phyloP scores from a whole-genome alignment of 2,113 vertebrate species.

The Spizaetus ornatus region DNA sequence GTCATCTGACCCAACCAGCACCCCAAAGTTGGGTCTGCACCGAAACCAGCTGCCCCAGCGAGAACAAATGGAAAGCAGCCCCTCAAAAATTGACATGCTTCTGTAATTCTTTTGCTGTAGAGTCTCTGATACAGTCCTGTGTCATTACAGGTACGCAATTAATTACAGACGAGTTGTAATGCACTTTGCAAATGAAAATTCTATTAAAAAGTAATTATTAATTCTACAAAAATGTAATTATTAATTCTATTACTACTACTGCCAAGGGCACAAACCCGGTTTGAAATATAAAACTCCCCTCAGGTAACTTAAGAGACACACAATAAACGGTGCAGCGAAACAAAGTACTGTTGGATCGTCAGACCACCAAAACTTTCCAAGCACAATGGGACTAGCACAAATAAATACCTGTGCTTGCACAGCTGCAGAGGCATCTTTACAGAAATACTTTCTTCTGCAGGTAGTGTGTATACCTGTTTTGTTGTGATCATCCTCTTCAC shows the following conservation, averaged over 20 bases:
- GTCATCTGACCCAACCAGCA: neutral
- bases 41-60: neutral
- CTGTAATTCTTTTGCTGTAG: neutral
- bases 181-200: neutral
- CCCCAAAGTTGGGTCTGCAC: neutral
- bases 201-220: neutral
- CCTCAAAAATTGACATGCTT: neutral
- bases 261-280: neutral
- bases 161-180: neutral
- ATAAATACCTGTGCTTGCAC: neutral
- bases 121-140: neutral
- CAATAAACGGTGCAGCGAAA: neutral
- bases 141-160: neutral
- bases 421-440: neutral
- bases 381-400: neutral
- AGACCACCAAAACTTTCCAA: neutral
- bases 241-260: neutral
- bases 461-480: neutral
- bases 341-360: neutral
- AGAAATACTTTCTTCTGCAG: neutral
- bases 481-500: neutral
- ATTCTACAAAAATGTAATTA: neutral
- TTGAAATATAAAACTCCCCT: neutral
- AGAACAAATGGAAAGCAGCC: neutral
- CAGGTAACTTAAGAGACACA: neutral